A percentile compares a stretch with the other conserved stretches of the same genome.
These are phyloP conservation scores for Silurus lanzhouensis DNA, from an alignment of 2,797 vertebrate species.

Conservation along the genomic window DNA sequence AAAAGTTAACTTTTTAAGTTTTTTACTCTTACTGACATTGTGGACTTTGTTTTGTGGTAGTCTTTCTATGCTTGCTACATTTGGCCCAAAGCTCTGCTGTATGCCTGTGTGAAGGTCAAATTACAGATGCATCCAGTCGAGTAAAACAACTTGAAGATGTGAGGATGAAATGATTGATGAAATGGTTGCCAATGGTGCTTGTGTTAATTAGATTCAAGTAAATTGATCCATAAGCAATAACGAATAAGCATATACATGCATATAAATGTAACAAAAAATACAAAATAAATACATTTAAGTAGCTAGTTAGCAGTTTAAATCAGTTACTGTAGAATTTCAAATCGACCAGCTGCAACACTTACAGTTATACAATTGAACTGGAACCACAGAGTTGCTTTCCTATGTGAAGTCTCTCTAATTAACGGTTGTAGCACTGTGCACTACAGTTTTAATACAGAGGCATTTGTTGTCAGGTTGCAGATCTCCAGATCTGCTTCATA, in stretches of 20 bases:
- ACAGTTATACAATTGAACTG: not conserved
- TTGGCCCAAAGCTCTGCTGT: conserved; percentile 5
- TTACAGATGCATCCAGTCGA: not conserved
- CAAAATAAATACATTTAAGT: not conserved
- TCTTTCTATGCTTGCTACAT: conserved; percentile 1
- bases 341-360: not conserved
- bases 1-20: not conserved
- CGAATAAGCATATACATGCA: not conserved
- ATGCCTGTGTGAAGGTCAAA: not conserved
- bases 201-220: conserved; percentile 1
- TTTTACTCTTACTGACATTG: conserved; percentile 7
- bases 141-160: conserved; percentile 1
- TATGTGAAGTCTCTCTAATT: not conserved
- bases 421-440: not conserved
- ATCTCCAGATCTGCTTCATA: not conserved
- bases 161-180: conserved; percentile 24
- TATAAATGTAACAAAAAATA: not conserved
- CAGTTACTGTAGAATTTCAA: not conserved
- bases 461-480: not conserved
- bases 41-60: not conserved
- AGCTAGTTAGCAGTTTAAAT: not conserved
- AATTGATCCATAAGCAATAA: not conserved
- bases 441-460: not conserved
- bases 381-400: not conserved
- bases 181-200: conserved; percentile 3